A percentile compares a stretch with the other conserved stretches of the same genome.
Evolutionary conservation across 2,888 invertebrate genomes (phyloP).

Genomic region (Dasypogon diadema): DNA sequence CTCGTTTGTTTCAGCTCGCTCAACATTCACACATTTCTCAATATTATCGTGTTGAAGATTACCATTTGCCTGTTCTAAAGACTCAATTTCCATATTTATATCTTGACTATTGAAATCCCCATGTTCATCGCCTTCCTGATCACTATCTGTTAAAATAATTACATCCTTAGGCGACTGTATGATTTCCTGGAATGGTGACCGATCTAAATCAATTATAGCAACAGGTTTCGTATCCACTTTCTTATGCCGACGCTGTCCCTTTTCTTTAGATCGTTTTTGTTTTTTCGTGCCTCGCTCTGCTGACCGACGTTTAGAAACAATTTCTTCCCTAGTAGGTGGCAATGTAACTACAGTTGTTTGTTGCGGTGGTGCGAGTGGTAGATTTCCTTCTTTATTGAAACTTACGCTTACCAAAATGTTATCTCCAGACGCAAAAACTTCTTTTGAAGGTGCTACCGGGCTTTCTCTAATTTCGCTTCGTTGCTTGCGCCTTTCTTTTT

Average conservation of each 20-base stretch:
- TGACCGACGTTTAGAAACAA: conserved; percentile 60
- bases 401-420: conserved; percentile 94
- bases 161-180: conserved; percentile 84
- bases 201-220: conserved; percentile 86
- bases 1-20: conserved; percentile 57
- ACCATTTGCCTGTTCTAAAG: conserved; percentile 58
- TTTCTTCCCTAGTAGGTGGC: conserved; percentile 65
- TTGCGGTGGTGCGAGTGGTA: conserved; percentile 62
- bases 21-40: conserved; percentile 19
- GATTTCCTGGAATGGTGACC: conserved; percentile 86
- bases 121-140: conserved; percentile 68
- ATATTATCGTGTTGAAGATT: conserved; percentile 51
- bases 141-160: conserved; percentile 87
- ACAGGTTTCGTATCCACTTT: conserved; percentile 75
- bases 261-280: conserved; percentile 59
- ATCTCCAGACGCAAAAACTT: conserved; percentile 92
- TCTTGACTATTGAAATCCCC: not conserved
- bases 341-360: conserved; percentile 68
- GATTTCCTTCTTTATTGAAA: conserved; percentile 77
- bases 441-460: conserved; percentile 77
- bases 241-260: conserved; percentile 69
- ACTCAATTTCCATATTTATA: conserved; percentile 58
- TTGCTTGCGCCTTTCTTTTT: conserved; percentile 67
- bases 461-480: conserved; percentile 62
- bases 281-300: conserved; percentile 60